Evolutionary conservation across 2,113 vertebrate species (phyloP), one percentile per base, ranked within the genome.

Genomic region (Verasper variegatus): DNA sequence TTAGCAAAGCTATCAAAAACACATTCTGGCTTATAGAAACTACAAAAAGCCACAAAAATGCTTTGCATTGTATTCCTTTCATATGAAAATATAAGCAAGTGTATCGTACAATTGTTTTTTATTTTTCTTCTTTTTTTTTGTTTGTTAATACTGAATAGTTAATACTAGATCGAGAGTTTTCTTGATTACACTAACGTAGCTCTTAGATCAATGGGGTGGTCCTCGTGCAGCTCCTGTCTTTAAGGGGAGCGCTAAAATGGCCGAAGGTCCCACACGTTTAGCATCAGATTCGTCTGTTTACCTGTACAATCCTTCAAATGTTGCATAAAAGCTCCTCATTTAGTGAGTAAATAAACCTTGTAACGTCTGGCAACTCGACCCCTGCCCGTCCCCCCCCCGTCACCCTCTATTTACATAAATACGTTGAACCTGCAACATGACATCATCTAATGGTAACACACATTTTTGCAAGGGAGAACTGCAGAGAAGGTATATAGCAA

Each of bases 371-470:
- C 96, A 96, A 95, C 95, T 90, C 94, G 94, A 94, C 87, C 95
- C 95, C 94, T 93, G 75, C 80, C 86, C 95, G 91, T 84, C 88
- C 95, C 86, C 64, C 68, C 68, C 31, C 81, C 70, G 54, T 81
- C 88, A 91, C 88, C 89, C 79, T 94, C 95, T 99, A 99, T 99
- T 97, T 99, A 99, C 98, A 99, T 98, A 98, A 99, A 98, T 98
- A 98, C 96, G 97, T 99, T 99, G 98, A 99, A 98, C 97, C 98
- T 98, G 97, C 97, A 99, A 99, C 97, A 98, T 99, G 97, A 98
- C 97, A 97, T 97, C 96, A 97, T 98, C 96, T 98, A 98, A 97
- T 94, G 97, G 89, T 97, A 97, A 98, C 97, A 98, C 97, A 98
- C 96, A 97, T 96, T 97, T 91, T 98, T 96, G 96, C 96, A 96